Conservation (phyloP, 2,113 vertebrate genomes). For the Parus major region DNA sequence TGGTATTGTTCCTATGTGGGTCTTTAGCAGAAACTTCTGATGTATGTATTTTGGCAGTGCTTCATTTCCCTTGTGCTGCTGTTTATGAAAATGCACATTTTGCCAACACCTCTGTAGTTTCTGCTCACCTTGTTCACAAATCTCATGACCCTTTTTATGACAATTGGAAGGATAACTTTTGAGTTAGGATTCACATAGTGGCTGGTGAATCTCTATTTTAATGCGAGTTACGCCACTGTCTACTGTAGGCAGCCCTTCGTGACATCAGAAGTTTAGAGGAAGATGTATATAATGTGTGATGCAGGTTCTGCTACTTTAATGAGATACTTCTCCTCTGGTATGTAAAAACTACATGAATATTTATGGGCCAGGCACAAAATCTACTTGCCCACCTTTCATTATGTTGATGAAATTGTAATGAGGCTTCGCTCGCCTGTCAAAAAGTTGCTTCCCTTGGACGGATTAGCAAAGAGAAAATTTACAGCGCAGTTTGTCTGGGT, state of each 20-base stretch:
- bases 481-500: background rate
- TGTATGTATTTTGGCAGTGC: background rate
- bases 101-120: background rate
- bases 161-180: background rate
- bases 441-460: slow-evolving; percentile 39
- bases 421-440: slow-evolving; percentile 18
- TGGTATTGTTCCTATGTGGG: background rate
- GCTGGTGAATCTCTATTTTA: background rate
- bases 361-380: slow-evolving; percentile 33
- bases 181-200: background rate
- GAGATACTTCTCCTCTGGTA: background rate
- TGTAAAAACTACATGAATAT: slow-evolving; percentile 11
- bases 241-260: background rate
- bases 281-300: background rate
- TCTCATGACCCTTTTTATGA: background rate
- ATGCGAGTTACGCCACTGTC: background rate
- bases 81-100: background rate
- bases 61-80: background rate
- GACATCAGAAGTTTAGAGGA: background rate
- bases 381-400: slow-evolving; percentile 46
- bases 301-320: background rate
- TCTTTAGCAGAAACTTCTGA: background rate
- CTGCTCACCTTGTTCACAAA: background rate
- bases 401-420: slow-evolving; percentile 33
- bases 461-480: background rate